These are phyloP conservation scores for Epizoanthus stellaris DNA, from an alignment of 92 coral and sea anemone genomes.

Conservation along the genomic window DNA sequence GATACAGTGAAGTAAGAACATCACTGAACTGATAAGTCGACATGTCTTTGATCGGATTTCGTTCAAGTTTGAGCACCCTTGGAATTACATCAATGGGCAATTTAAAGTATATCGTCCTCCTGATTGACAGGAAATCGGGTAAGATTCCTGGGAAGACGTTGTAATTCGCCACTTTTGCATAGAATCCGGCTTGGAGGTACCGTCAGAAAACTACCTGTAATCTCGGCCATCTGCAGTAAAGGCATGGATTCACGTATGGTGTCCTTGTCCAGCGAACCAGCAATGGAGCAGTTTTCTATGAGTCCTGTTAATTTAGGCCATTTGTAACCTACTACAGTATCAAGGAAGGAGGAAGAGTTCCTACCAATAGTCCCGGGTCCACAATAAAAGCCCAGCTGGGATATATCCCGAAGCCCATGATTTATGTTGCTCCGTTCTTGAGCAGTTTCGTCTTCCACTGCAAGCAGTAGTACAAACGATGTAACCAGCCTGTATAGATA, in stretches of 20 bases:
- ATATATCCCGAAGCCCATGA: constrained; percentile 3
- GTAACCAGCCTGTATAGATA: background rate
- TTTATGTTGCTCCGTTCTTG: background rate
- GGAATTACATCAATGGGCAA: constrained; percentile 6
- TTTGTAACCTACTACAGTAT: background rate
- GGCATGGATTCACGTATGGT: constrained; percentile 62
- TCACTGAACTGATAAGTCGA: constrained; percentile 1
- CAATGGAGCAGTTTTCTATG: background rate
- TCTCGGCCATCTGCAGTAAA: constrained; percentile 60
- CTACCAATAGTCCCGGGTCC: background rate
- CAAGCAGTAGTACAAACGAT: background rate
- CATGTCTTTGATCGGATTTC: constrained; percentile 6
- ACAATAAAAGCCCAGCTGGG: background rate
- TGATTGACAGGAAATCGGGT: constrained; percentile 23
- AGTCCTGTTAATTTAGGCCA: background rate
- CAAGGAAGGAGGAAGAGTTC: background rate
- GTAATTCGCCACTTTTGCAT: constrained; percentile 37
- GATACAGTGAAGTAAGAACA: background rate
- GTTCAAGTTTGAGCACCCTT: background rate
- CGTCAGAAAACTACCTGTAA: constrained; percentile 43
- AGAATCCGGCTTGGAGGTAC: constrained; percentile 59
- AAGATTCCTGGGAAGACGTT: constrained; percentile 59
- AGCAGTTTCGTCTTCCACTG: background rate
- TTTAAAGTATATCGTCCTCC: background rate
- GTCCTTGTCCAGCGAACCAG: background rate